Base-by-base conservation (phyloP, 2,888 invertebrate genomes). In the Apamea epomidion region DNA sequence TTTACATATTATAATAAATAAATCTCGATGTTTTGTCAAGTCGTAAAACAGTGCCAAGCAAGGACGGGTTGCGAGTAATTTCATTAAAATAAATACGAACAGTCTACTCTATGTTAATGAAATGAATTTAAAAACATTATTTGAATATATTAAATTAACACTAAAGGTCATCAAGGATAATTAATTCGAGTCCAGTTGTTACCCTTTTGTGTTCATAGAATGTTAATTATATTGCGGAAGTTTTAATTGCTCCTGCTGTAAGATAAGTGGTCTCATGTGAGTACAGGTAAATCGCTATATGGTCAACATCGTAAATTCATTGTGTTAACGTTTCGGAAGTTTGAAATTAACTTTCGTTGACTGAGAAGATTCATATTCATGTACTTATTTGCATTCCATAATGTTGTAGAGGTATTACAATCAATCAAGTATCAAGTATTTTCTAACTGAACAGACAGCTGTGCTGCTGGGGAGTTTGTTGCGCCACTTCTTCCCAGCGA, bases 191-290 rank as follows among this genome's bases (percentile, higher is more conserved):
- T 79, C 42, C n/a, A 73, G 37, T 65, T 69, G 78, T 32, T 51
- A 62, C 42, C 37, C 8, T 71, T 42, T 79, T n/a, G 60, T 51
- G 37, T 62, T 69, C 21, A 42, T 51, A 62, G 10, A 62, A 42
- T 37, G 37, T 60, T 29, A 37, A 60, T 58, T 51, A 51, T n/a
- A 16, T 45, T 16, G 16, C 1, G 18, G 16, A 72, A 80, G 71
- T 80, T 80, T 80, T 54, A 80, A 80, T 80, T 80, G 71, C 45
- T 80, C 58, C 45, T 45, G 32, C 7, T 32, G 48, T 45, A 45
- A 29, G 25, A 25, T 51, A 68, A 71, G 71, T 45, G 42, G 14
- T 37, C 18, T 0, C 42, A 32, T 21, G n/a, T 80, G 42, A 80
- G 51, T 12, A 42, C 60, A 62, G 60, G 60, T 70, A 42, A n/a